Conservation (phyloP, 1,140 invertebrate genomes). For the Amyelois transitella region DNA sequence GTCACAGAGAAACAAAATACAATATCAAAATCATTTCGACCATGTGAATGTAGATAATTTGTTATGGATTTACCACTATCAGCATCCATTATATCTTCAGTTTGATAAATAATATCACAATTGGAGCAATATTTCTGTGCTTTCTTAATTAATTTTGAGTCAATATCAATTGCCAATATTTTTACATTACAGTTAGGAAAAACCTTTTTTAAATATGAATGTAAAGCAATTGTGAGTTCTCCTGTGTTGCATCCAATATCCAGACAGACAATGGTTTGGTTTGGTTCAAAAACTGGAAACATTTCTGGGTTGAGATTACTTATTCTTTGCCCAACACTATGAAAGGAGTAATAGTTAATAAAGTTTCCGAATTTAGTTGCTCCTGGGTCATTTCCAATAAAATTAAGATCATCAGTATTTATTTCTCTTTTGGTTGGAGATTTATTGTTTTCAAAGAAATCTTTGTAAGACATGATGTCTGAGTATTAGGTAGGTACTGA, state of each 20-base stretch:
- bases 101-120: constrained; percentile 72
- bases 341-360: constrained; percentile 90
- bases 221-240: constrained; percentile 78
- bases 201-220: constrained; percentile 71
- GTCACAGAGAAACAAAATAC: constrained; percentile 88
- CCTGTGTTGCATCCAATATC: constrained; percentile 90
- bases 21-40: constrained; percentile 78
- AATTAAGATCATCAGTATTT: constrained; percentile 30
- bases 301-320: constrained; percentile 77
- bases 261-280: constrained; percentile 74
- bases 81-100: constrained; percentile 78
- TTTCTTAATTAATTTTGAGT: constrained; percentile 80
- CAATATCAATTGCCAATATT: constrained; percentile 84
- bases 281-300: constrained; percentile 64
- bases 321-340: constrained; percentile 80
- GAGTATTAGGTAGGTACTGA: too few relatives aligned
- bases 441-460: too few relatives aligned
- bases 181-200: constrained; percentile 60
- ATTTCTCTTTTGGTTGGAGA: background rate
- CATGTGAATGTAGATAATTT: constrained; percentile 57
- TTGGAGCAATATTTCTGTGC: constrained; percentile 74
- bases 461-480: too few relatives aligned
- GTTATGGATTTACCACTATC: constrained; percentile 50
- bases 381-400: constrained; percentile 79
- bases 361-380: constrained; percentile 87